Conservation (phyloP, 2,797 vertebrate genomes). For the Hafferia zeledoni region DNA sequence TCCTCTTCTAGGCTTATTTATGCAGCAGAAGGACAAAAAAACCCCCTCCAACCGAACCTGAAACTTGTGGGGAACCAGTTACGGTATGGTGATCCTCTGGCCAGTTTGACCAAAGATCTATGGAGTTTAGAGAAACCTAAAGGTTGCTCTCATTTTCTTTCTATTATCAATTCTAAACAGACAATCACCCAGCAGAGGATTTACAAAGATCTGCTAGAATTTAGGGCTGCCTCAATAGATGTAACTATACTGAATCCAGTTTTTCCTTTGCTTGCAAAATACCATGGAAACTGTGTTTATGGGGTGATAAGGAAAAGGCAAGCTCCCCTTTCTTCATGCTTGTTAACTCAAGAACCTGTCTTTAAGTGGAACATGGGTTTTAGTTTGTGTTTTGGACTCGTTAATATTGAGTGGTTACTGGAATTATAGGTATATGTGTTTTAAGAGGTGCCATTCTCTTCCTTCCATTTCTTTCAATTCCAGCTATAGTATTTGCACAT, state of each 20-base stretch:
- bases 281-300: accelerated
- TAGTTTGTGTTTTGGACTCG: background rate
- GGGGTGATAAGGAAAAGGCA: background rate
- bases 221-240: background rate
- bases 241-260: background rate
- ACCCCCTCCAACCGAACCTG: background rate
- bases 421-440: background rate
- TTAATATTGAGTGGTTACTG: background rate
- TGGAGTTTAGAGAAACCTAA: background rate
- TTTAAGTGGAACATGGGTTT: background rate
- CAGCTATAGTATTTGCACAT: accelerated
- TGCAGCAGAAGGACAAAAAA: background rate
- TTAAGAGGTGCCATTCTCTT: background rate
- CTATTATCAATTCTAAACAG: background rate
- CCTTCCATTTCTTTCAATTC: background rate
- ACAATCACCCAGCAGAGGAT: background rate
- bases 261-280: background rate
- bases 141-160: background rate
- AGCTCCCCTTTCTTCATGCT: background rate
- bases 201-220: background rate
- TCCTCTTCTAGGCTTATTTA: background rate
- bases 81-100: accelerated
- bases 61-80: background rate
- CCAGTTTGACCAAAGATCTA: background rate
- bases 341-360: background rate